A percentile compares a stretch with the other conserved stretches of the same genome.
phyloP scores from a whole-genome alignment of 2,797 vertebrate genomes.

The Sebastes elongatus region DNA sequence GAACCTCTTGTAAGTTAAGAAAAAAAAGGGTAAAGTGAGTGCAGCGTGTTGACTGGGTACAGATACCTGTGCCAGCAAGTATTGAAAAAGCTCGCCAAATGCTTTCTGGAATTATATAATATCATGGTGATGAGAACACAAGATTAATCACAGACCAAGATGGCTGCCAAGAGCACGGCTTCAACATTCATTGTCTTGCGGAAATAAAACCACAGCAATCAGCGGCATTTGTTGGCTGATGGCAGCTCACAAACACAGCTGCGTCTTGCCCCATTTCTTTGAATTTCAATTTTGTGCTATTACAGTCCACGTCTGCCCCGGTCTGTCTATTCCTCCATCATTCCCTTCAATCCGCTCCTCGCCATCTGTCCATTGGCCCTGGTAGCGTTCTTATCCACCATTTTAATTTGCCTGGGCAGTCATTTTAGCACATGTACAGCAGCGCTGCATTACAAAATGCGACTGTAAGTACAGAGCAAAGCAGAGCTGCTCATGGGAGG shows the following conservation, averaged over 20 bases:
- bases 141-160: slow-evolving; percentile 62
- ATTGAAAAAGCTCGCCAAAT: slow-evolving; percentile 41
- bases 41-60: slow-evolving; percentile 15
- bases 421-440: slow-evolving; percentile 52
- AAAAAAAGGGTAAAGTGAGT: not conserved
- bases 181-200: slow-evolving; percentile 55
- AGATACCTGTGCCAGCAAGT: slow-evolving; percentile 46
- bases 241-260: slow-evolving; percentile 62
- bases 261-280: slow-evolving; percentile 48
- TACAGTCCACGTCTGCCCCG: slow-evolving; percentile 28
- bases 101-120: slow-evolving; percentile 31
- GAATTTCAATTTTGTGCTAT: slow-evolving; percentile 44
- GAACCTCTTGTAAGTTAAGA: slow-evolving; percentile 6
- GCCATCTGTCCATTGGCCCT: slow-evolving; percentile 61
- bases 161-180: slow-evolving; percentile 55
- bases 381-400: slow-evolving; percentile 51
- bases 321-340: slow-evolving; percentile 42
- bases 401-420: slow-evolving; percentile 57
- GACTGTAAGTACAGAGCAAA: not conserved
- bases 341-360: slow-evolving; percentile 49
- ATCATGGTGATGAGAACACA: slow-evolving; percentile 53
- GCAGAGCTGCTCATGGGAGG: not conserved
- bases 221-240: slow-evolving; percentile 61
- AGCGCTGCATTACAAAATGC: slow-evolving; percentile 24
- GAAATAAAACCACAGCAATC: slow-evolving; percentile 63